A percentile compares a stretch with the other conserved stretches of the same genome.
These are phyloP conservation scores for Seriola quinqueradiata DNA, from an alignment of 2,113 vertebrate species.

Conservation along the genomic window DNA sequence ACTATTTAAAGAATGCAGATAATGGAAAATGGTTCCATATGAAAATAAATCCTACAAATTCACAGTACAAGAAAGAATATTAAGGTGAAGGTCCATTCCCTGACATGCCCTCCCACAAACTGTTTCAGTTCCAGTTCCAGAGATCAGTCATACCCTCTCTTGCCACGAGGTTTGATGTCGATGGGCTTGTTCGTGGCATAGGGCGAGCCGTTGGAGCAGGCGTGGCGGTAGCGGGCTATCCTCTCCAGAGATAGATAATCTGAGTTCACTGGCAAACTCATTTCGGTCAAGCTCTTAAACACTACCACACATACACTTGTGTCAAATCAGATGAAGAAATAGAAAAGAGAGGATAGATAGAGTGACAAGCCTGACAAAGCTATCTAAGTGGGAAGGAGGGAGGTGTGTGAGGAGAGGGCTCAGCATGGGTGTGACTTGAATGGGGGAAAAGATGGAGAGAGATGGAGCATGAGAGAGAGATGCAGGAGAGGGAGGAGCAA, in stretches of 20 bases:
- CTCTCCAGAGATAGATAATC: slow-evolving; percentile 90
- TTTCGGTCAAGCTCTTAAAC: slow-evolving; percentile 67
- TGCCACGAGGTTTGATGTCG: slow-evolving; percentile 93
- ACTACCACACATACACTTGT: slow-evolving; percentile 24
- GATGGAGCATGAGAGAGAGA: slow-evolving; percentile 40
- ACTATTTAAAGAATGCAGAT: background rate
- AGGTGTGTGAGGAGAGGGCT: slow-evolving; percentile 26
- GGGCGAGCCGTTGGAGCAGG: slow-evolving; percentile 90
- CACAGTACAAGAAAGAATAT: background rate
- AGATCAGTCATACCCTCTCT: slow-evolving; percentile 86
- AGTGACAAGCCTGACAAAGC: slow-evolving; percentile 44
- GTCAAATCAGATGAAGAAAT: slow-evolving; percentile 18
- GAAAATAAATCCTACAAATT: slow-evolving; percentile 8
- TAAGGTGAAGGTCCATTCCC: background rate
- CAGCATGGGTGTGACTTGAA: slow-evolving; percentile 60
- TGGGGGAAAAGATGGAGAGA: slow-evolving; percentile 41
- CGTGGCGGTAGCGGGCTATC: slow-evolving; percentile 88
- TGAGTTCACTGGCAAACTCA: slow-evolving; percentile 92
- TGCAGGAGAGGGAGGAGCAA: slow-evolving; percentile 63
- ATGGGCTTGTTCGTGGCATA: slow-evolving; percentile 96
- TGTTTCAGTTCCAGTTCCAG: slow-evolving; percentile 37
- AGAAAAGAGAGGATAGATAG: slow-evolving; percentile 15
- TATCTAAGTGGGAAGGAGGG: slow-evolving; percentile 1
- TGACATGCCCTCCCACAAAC: background rate
- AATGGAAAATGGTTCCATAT: background rate